phyloP scores from a whole-genome alignment of 2,888 invertebrate species.

The Suillia variegata region DNA sequence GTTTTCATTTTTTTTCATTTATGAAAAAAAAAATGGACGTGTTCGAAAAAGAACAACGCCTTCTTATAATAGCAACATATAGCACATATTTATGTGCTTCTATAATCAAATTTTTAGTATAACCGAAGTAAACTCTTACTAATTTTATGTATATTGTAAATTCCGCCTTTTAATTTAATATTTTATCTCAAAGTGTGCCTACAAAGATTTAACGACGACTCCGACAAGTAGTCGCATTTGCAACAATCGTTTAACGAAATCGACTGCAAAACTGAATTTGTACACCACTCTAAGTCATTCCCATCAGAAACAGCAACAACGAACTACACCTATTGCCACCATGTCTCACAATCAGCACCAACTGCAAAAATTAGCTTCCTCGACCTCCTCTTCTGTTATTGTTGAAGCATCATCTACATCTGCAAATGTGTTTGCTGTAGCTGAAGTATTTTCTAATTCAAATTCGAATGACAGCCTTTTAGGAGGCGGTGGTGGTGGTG shows the following conservation, averaged over 20 bases:
- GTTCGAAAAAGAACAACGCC: no score
- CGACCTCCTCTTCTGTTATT: slow-evolving; percentile 2
- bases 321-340: slow-evolving; percentile 8
- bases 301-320: slow-evolving; percentile 29
- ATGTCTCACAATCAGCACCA: slow-evolving; percentile 31
- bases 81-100: no score
- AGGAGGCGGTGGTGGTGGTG: background rate
- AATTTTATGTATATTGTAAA: no score
- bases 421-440: slow-evolving; percentile 21
- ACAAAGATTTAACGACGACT: slow-evolving; percentile 57
- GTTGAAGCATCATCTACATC: background rate
- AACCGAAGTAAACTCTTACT: no score
- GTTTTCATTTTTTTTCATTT: no score
- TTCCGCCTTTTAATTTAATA: no score
- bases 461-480: slow-evolving; percentile 55
- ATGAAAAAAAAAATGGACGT: no score
- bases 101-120: no score
- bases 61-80: no score
- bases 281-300: slow-evolving; percentile 48
- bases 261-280: slow-evolving; percentile 61
- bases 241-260: slow-evolving; percentile 57
- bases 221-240: slow-evolving; percentile 59
- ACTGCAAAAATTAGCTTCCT: slow-evolving; percentile 18
- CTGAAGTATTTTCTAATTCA: slow-evolving; percentile 52
- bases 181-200: slow-evolving; percentile 46